Conservation (phyloP, 2,797 vertebrate species). For the Melanotaenia maccullochi region DNA sequence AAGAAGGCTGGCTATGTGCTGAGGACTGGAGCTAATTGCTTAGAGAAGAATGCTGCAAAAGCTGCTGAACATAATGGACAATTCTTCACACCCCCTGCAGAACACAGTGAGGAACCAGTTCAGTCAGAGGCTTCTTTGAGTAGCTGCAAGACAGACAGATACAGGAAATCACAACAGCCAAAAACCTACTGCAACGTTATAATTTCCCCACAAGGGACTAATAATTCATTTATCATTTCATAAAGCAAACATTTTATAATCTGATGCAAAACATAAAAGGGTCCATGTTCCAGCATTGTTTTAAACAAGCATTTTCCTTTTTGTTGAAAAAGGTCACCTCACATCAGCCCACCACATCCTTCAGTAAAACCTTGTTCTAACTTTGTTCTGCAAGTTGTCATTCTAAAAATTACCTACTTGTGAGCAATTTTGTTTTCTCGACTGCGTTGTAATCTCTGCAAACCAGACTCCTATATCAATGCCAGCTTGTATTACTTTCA, state of each 20-base stretch:
- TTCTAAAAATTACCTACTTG: conserved; percentile 46
- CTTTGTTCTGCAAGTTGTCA: conserved; percentile 1
- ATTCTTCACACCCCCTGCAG: too few species aligned
- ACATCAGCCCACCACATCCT: conserved; percentile 16
- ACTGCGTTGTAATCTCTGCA: conserved; percentile 54
- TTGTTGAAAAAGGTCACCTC: neutral
- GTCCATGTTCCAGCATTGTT: neutral
- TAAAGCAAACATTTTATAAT: neutral
- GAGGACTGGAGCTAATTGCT: too few species aligned
- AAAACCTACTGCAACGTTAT: too few species aligned
- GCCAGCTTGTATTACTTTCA: conserved; percentile 54
- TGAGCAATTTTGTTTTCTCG: conserved; percentile 53
- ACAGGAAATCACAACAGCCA: too few species aligned
- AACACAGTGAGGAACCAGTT: too few species aligned
- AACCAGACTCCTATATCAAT: conserved; percentile 66
- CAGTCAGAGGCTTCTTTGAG: too few species aligned
- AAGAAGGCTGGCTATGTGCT: too few species aligned
- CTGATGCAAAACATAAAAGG: neutral
- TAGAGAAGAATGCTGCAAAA: too few species aligned
- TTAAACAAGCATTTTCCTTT: neutral
- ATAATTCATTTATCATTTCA: neutral
- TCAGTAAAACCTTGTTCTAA: neutral
- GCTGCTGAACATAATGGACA: too few species aligned
- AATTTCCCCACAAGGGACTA: too few species aligned
- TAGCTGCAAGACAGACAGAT: too few species aligned